Conservation (phyloP, 1,140 invertebrate genomes). For the Psix sp. region DNA sequence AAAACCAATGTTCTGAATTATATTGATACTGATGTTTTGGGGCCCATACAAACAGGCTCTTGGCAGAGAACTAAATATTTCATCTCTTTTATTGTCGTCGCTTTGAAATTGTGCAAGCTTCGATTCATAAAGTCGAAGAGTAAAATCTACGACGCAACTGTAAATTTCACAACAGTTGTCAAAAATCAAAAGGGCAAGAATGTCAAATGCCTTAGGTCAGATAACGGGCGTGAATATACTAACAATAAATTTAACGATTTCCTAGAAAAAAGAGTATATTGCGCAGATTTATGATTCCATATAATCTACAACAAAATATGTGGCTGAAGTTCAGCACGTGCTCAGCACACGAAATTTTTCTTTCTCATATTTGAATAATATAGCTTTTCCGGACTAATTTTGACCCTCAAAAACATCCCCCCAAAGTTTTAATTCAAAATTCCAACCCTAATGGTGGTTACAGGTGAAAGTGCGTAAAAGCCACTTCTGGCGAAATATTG, state of each 20-base stretch:
- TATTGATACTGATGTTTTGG: constrained; percentile 16
- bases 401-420: no score
- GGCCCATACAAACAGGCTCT: neutral
- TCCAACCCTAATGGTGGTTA: no score
- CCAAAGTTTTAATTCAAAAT: no score
- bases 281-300: constrained; percentile 7
- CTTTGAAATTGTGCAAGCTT: constrained; percentile 10
- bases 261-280: constrained; percentile 10
- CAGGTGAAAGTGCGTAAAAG: no score
- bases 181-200: constrained; percentile 11
- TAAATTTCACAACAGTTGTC: neutral
- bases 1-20: no score
- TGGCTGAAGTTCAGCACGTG: no score
- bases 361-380: no score
- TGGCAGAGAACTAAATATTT: neutral
- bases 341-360: no score
- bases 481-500: no score
- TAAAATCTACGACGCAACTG: constrained; percentile 17
- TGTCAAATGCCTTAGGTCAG: neutral
- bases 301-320: constrained; percentile 35
- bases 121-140: constrained; percentile 29
- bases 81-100: constrained; percentile 12
- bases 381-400: no score
- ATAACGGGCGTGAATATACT: constrained; percentile 1
- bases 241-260: constrained; percentile 3